These are phyloP conservation scores for Leptopilina syphax DNA, from an alignment of 2,888 invertebrate genomes.

Conservation along the genomic window DNA sequence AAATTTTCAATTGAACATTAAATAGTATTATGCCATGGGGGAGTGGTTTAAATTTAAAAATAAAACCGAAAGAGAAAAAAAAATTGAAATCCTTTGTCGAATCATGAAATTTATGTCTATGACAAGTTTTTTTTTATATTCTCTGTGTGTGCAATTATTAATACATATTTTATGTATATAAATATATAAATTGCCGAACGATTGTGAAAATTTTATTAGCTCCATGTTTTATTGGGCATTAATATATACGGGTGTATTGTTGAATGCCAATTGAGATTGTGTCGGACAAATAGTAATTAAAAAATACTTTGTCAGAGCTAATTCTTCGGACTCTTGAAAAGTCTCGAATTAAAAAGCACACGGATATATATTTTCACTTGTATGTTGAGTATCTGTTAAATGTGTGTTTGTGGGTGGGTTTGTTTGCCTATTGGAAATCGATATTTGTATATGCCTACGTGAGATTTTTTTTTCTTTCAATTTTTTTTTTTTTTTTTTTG, in stretches of 20 bases:
- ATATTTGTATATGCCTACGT: constrained; percentile 9
- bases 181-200: no score
- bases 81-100: no score
- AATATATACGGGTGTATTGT: background rate
- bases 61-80: no score
- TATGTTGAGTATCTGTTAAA: no score
- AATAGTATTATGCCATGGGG: no score
- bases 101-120: no score
- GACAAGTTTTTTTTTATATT: no score
- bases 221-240: background rate
- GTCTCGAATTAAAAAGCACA: background rate
- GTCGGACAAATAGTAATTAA: constrained; percentile 15
- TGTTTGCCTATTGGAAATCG: constrained; percentile 24
- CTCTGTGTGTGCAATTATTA: no score
- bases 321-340: constrained; percentile 3
- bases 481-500: background rate
- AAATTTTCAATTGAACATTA: no score
- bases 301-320: background rate
- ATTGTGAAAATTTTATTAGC: background rate
- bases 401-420: background rate
- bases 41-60: no score
- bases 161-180: no score
- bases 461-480: background rate
- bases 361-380: background rate
- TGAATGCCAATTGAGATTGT: background rate